Evolutionary conservation across 2,113 vertebrate genomes (phyloP).

Genomic region (Muntiacus reevesi): DNA sequence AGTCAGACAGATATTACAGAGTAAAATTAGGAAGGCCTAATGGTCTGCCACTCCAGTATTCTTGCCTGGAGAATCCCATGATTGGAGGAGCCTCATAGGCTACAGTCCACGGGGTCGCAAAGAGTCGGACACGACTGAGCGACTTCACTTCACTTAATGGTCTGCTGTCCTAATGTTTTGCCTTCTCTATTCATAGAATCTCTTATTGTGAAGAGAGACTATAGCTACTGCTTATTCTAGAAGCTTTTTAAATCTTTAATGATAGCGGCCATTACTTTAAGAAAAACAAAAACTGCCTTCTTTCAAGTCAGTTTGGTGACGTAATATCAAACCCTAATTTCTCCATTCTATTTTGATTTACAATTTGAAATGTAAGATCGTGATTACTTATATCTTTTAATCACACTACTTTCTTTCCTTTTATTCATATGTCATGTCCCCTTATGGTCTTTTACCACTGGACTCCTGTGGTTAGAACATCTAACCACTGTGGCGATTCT

Average conservation of each 20-base stretch:
- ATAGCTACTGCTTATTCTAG: background rate
- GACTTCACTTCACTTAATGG: background rate
- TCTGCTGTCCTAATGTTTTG: background rate
- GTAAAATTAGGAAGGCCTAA: background rate
- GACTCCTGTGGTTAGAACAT: background rate
- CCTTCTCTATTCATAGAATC: background rate
- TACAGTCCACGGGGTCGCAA: too few species aligned
- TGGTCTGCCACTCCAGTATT: background rate
- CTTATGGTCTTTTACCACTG: background rate
- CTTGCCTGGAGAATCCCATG: too few species aligned
- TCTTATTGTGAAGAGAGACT: background rate
- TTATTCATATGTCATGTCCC: background rate
- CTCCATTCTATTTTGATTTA: background rate
- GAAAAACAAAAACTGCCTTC: background rate
- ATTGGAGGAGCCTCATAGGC: too few species aligned
- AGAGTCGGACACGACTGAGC: too few species aligned
- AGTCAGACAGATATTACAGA: background rate
- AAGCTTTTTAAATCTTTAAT: background rate
- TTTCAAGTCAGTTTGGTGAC: background rate
- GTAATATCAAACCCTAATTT: background rate
- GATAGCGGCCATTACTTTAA: background rate
- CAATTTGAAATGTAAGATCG: background rate
- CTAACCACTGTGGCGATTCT: background rate
- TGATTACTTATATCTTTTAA: background rate
- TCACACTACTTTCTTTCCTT: background rate